Conservation (phyloP, 2,113 vertebrate species). For the Vulpes ferrilata region DNA sequence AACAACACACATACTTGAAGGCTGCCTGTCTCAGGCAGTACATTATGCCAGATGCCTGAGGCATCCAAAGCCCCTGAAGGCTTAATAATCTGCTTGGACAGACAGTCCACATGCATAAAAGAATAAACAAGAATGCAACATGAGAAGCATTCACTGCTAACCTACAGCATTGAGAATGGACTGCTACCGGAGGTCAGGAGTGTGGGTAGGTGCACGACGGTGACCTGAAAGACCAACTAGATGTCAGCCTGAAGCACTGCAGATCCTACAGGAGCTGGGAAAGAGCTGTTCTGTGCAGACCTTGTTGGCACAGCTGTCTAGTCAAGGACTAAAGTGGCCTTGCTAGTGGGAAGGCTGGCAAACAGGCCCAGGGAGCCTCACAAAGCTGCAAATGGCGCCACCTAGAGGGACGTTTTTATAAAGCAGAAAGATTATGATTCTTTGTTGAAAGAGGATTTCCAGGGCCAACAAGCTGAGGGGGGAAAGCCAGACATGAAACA, state of each 20-base stretch:
- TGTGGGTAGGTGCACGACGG: neutral
- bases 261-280: neutral
- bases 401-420: constrained; percentile 54
- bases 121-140: constrained; percentile 24
- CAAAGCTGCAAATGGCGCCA: constrained; percentile 69
- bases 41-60: constrained; percentile 41
- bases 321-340: neutral
- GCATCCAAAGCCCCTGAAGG: constrained; percentile 34
- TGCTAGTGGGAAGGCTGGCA: neutral
- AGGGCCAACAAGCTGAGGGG: neutral
- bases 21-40: neutral
- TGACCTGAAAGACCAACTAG: neutral
- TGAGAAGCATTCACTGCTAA: neutral
- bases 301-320: neutral
- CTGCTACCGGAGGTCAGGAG: neutral
- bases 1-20: neutral
- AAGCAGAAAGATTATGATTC: neutral
- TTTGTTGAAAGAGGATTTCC: neutral
- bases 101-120: constrained; percentile 36
- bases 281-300: neutral
- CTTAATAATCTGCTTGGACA: constrained; percentile 53
- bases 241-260: neutral
- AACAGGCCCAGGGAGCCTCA: neutral
- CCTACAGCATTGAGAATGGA: neutral
- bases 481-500: neutral